phyloP scores from a whole-genome alignment of 2,797 vertebrate species.

The Gouania willdenowi region DNA sequence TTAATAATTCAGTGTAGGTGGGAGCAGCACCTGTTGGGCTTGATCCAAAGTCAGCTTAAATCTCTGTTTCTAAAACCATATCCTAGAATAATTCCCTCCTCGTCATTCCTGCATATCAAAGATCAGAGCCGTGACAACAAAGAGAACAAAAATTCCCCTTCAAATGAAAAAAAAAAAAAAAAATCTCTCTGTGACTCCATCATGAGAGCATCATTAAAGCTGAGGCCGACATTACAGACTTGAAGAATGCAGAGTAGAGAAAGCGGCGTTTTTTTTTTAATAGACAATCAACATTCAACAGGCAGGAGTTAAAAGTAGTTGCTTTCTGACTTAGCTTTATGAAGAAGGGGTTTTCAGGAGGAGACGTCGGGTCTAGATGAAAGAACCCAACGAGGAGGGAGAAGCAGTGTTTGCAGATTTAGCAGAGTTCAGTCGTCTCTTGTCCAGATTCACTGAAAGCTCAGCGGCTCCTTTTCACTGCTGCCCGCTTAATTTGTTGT shows the following conservation, averaged over 20 bases:
- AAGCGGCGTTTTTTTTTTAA: slow-evolving; percentile 48
- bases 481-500: slow-evolving; percentile 77
- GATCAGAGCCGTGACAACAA: slow-evolving; percentile 46
- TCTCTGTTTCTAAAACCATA: slow-evolving; percentile 18
- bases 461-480: slow-evolving; percentile 71
- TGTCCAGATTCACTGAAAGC: slow-evolving; percentile 62
- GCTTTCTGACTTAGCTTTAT: slow-evolving; percentile 75
- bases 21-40: slow-evolving; percentile 42
- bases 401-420: slow-evolving; percentile 73
- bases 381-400: slow-evolving; percentile 48
- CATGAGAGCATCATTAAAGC: slow-evolving; percentile 57
- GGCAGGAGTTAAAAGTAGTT: slow-evolving; percentile 55
- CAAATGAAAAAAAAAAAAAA: slow-evolving; percentile 46
- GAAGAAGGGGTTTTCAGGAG: slow-evolving; percentile 60
- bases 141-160: slow-evolving; percentile 59
- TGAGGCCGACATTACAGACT: slow-evolving; percentile 20
- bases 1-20: slow-evolving; percentile 22
- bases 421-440: slow-evolving; percentile 68
- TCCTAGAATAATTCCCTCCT: slow-evolving; percentile 37
- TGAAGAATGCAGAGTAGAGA: slow-evolving; percentile 46
- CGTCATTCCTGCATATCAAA: slow-evolving; percentile 57
- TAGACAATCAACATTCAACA: slow-evolving; percentile 50
- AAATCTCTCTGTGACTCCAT: slow-evolving; percentile 45
- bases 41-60: slow-evolving; percentile 35
- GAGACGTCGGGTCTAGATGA: slow-evolving; percentile 67